These are phyloP conservation scores for Chrysocyon brachyurus DNA, from an alignment of 2,797 vertebrate species.

Conservation along the genomic window DNA sequence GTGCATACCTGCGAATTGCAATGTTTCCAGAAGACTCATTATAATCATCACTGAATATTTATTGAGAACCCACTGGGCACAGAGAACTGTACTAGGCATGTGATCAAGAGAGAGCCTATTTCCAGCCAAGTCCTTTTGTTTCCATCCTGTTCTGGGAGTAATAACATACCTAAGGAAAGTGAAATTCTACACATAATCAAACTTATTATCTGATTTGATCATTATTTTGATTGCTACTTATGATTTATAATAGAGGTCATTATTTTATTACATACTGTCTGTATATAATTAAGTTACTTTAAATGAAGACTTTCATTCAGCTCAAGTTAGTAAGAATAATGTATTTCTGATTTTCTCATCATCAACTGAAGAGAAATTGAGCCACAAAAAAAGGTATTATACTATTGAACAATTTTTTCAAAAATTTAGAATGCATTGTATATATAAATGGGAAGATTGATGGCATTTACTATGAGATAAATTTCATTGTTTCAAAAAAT, in stretches of 20 bases:
- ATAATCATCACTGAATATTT: constrained; percentile 82
- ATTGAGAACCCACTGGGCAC: constrained; percentile 79
- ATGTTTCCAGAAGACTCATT: constrained; percentile 79
- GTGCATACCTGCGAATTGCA: constrained; percentile 67
- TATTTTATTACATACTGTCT: constrained; percentile 88
- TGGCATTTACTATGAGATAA: constrained; percentile 76
- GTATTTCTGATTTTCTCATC: constrained; percentile 88
- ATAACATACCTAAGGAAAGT: constrained; percentile 86
- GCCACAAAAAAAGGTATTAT: constrained; percentile 79
- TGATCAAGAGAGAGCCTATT: constrained; percentile 75
- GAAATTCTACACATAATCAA: constrained; percentile 88
- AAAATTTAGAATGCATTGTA: constrained; percentile 80
- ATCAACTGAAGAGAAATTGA: constrained; percentile 83
- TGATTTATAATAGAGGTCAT: constrained; percentile 88
- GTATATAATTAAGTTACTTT: constrained; percentile 88
- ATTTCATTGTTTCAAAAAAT: constrained; percentile 80
- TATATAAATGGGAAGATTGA: constrained; percentile 80
- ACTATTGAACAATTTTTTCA: constrained; percentile 65
- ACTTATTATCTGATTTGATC: constrained; percentile 90
- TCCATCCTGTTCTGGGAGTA: constrained; percentile 84
- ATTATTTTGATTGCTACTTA: constrained; percentile 91
- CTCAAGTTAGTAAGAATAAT: constrained; percentile 87
- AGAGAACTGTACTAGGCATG: constrained; percentile 67
- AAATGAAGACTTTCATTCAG: constrained; percentile 88
- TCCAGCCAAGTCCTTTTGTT: constrained; percentile 82